phyloP scores from a whole-genome alignment of 1,140 invertebrate genomes.

The Carcinoscorpius rotundicauda region DNA sequence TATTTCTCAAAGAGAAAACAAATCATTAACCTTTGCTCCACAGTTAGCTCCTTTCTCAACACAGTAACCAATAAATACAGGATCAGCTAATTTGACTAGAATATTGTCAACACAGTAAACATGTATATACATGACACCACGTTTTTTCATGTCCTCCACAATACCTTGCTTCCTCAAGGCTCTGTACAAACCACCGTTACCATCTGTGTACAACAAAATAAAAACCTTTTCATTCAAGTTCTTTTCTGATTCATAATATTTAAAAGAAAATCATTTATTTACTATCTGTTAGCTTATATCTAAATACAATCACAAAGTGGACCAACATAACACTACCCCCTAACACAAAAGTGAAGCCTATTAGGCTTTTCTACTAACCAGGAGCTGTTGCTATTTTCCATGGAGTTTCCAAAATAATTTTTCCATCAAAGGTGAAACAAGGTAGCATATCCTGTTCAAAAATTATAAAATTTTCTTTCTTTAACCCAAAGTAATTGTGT shows the following conservation, averaged over 20 bases:
- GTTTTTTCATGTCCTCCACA: conserved; percentile 61
- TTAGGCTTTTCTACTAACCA: conserved; percentile 29
- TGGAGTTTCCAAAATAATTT: conserved; percentile 70
- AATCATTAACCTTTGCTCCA: conserved; percentile 63
- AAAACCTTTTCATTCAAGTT: not conserved
- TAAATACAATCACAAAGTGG: not conserved
- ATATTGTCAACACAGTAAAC: conserved; percentile 99
- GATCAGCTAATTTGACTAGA: conserved; percentile 94
- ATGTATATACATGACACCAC: conserved; percentile 81
- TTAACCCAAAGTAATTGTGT: conserved; percentile 76
- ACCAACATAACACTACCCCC: not conserved
- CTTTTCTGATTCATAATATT: not conserved
- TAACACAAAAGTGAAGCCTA: conserved; percentile 1
- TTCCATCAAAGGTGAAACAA: conserved; percentile 86
- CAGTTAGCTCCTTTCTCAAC: conserved; percentile 75
- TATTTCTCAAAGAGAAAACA: not conserved
- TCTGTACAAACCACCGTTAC: conserved; percentile 91
- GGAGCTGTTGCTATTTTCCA: conserved; percentile 72
- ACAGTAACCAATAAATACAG: conserved; percentile 91
- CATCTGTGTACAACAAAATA: conserved; percentile 40
- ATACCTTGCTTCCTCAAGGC: conserved; percentile 64
- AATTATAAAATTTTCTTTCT: conserved; percentile 63
- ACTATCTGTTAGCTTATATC: too few species aligned
- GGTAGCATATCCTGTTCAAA: conserved; percentile 91
- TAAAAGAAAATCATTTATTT: not conserved